These are phyloP conservation scores for Polyommatus iphigenia DNA, from an alignment of 2,888 invertebrate species.

Conservation along the genomic window DNA sequence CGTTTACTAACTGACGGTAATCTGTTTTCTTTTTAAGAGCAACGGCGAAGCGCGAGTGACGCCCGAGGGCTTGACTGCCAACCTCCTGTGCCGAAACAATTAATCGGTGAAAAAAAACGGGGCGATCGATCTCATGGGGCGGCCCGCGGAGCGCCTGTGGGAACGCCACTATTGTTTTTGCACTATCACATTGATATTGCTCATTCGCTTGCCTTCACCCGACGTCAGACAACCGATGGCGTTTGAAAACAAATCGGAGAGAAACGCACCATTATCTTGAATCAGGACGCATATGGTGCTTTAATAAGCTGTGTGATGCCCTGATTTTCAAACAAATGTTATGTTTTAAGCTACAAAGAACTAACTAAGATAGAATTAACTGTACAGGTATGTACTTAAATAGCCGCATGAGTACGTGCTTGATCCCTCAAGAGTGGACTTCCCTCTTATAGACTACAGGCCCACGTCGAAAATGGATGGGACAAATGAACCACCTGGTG, in stretches of 20 bases:
- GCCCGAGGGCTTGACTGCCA: constrained; percentile 65
- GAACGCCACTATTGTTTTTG: constrained; percentile 64
- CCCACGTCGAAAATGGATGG: too few species aligned
- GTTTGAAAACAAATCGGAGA: constrained; percentile 45
- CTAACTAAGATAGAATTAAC: not conserved
- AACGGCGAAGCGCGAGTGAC: constrained; percentile 40
- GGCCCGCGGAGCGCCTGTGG: constrained; percentile 67
- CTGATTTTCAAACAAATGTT: not conserved
- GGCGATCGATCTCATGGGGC: constrained; percentile 48
- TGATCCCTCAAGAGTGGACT: constrained; percentile 9
- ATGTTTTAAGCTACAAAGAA: not conserved
- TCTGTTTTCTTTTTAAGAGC: constrained; percentile 36
- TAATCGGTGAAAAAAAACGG: constrained; percentile 59
- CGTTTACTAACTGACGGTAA: constrained; percentile 36
- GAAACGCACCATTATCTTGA: constrained; percentile 48
- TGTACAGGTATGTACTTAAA: not conserved
- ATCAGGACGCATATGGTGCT: constrained; percentile 50
- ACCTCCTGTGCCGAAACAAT: constrained; percentile 73
- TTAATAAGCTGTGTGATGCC: constrained; percentile 31
- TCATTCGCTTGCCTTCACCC: constrained; percentile 49
- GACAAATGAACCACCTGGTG: too few species aligned
- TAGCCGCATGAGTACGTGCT: not conserved
- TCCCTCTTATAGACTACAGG: too few species aligned
- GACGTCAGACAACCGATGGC: constrained; percentile 45
- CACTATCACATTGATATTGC: constrained; percentile 55